phyloP scores from a whole-genome alignment of 30 jellyfish, hydroid and myxozoan genomes.

The Pelagia noctiluca region DNA sequence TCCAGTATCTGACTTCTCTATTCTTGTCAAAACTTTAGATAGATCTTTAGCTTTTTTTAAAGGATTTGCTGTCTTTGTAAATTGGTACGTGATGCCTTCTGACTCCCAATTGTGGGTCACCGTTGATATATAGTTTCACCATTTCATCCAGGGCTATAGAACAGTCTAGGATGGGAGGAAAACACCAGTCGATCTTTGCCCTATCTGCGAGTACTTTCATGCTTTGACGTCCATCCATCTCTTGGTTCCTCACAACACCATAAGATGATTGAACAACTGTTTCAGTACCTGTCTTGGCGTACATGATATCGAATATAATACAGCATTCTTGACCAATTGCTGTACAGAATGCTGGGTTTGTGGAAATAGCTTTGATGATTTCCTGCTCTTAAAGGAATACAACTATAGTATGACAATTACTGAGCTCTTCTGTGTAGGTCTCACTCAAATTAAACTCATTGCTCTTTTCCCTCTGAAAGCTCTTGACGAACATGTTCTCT shows the following conservation, averaged over 20 bases:
- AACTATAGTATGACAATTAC: slow-evolving; percentile 17
- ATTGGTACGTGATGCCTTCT: slow-evolving; percentile 36
- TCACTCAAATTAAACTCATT: slow-evolving; percentile 12
- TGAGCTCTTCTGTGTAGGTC: slow-evolving; percentile 16
- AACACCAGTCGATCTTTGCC: slow-evolving; percentile 41
- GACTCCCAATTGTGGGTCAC: slow-evolving; percentile 22
- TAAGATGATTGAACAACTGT: slow-evolving; percentile 57
- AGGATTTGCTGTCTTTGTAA: slow-evolving; percentile 22
- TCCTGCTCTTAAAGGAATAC: slow-evolving; percentile 37
- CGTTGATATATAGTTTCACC: slow-evolving; percentile 21
- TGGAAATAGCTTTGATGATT: slow-evolving; percentile 26
- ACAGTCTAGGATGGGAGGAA: slow-evolving; percentile 44
- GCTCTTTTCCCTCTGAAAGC: slow-evolving; percentile 6
- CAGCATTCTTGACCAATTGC: slow-evolving; percentile 63
- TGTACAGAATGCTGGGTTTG: slow-evolving; percentile 30
- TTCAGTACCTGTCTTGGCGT: slow-evolving; percentile 64
- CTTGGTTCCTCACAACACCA: slow-evolving; percentile 51
- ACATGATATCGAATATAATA: slow-evolving; percentile 35
- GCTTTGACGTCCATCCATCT: slow-evolving; percentile 69
- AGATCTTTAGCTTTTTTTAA: neutral
- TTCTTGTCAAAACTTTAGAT: slow-evolving; percentile 18
- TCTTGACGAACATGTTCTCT: slow-evolving; percentile 27
- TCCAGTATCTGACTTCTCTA: slow-evolving; percentile 44
- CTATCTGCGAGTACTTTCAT: slow-evolving; percentile 15
- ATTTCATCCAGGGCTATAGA: slow-evolving; percentile 46